Base-by-base conservation (phyloP, 2,113 vertebrate genomes). In the Heterotilapia buettikoferi region DNA sequence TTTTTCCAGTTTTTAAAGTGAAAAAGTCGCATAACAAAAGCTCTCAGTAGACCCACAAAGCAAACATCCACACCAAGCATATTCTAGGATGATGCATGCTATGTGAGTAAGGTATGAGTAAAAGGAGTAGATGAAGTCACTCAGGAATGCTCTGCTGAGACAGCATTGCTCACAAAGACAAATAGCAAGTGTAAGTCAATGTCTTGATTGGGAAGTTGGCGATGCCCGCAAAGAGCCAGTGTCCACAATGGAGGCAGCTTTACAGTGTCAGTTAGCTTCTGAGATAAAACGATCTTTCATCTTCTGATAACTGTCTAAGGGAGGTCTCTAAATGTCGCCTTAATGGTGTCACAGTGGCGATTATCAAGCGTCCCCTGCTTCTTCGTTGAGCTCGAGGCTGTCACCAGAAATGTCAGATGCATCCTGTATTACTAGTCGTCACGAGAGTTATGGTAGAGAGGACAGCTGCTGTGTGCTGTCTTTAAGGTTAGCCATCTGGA, bases 301-400 rank as follows among this genome's bases (percentile, higher is more conserved):
- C 91, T 92, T 61, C 83, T 92, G 89, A 92, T 94, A 87, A 92
- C 92, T 91, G 91, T 95, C 90, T 94, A 88, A 91, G 91, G 88
- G 94, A 95, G 90, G 90, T 92, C 88, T 92, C 92, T 92, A 89
- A 96, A 95, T 76, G 85, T 90, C 85, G 24, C 88, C 93, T 93
- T 95, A 95, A 96, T 96, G 95, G 95, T 96, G 93, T 96, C 93
- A 96, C 91, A 31, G 92, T 83, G 91, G 92, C 80, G 84, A 96
- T 95, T 96, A 96, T 93, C 90, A 85, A 91, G 80, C 88, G 7
- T 63, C 79, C 82, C 86, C 26, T 9, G 86, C 89, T 89, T 92
- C 91, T 90, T 88, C 68, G 33, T 88, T 84, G 45, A 90, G 91
- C 90, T 86, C 33, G 6, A 31, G 93, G 92, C 93, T 92, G 92